Base-by-base conservation (phyloP, 2,888 invertebrate species). In the Plagiodera versicolora region DNA sequence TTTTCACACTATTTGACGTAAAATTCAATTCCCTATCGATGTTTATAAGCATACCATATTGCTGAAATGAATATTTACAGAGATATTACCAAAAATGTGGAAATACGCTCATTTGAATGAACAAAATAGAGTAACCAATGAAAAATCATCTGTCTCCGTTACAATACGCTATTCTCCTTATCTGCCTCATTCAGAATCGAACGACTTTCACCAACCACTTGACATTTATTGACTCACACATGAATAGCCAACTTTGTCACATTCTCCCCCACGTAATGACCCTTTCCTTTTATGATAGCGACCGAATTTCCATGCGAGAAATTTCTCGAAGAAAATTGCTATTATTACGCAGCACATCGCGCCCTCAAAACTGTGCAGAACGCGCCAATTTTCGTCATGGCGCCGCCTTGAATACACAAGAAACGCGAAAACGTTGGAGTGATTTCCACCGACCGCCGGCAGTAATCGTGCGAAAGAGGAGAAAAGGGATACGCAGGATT, bases 291-390 rank as follows among this genome's bases (percentile, higher is more conserved):
- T 14, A 39, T 39, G 1, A 39, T 32, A 14, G 58, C 35, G 46
- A 47, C 53, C 56, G 53, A 58, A 58, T 64, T 56, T 49, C 18
- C 19, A 32, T 47, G 46, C 30, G 56, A 44, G 59, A 57, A 44
- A 64, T 56, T 58, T 50, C 56, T 56, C 44, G 51, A 59, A 53
- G 61, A 63, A 67, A 68, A 71, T 71, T 69, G 65, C 71, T 70
- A 63, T 70, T 67, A 71, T 71, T 71, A 70, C 59, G 62, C 52
- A 46, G 28, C 52, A 48, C 67, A 69, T 70, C 67, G 63, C 67
- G 50, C 60, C 60, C 64, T 66, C 58, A 60, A 67, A 66, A 62
- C 64, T 61, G 56, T 49, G 55, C 56, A 61, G 65, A 69, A 69
- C 63, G 63, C 66, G 68, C 67, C 68, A 69, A 70, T 70, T 68